Percentiles rank a stretch among this genome's conserved stretches.
Conservation (phyloP, 1,140 invertebrate genomes). For the Hyposmocoma kahamanoa region DNA sequence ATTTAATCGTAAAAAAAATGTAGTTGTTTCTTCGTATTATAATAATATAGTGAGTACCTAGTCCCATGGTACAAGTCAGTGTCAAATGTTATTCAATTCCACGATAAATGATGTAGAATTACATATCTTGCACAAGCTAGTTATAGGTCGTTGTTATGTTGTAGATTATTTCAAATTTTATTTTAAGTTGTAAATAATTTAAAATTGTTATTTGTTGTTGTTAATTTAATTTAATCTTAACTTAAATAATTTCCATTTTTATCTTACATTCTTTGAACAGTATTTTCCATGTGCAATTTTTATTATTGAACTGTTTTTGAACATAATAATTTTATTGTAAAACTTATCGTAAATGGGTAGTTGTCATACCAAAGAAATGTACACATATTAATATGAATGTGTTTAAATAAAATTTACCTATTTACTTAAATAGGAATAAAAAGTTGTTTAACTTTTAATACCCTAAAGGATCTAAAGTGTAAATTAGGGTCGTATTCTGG, state of each 20-base stretch:
- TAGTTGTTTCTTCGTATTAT: too few species aligned
- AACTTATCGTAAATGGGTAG: slow-evolving; percentile 36
- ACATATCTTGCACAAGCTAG: slow-evolving; percentile 23
- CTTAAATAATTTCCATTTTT: slow-evolving; percentile 6
- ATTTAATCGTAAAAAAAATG: too few species aligned
- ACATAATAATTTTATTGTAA: slow-evolving; percentile 17
- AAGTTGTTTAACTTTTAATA: too few species aligned
- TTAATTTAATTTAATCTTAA: neutral
- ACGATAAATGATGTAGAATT: too few species aligned
- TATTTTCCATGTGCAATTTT: slow-evolving; percentile 66
- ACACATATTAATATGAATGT: slow-evolving; percentile 43
- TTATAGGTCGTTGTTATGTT: slow-evolving; percentile 36
- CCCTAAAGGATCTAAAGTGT: too few species aligned
- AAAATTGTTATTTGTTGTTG: slow-evolving; percentile 47
- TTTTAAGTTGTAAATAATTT: slow-evolving; percentile 62
- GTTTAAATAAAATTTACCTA: slow-evolving; percentile 65
- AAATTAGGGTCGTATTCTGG: too few species aligned
- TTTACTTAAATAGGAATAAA: too few species aligned
- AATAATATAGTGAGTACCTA: too few species aligned
- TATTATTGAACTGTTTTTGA: slow-evolving; percentile 31
- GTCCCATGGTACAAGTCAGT: too few species aligned
- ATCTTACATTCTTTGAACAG: slow-evolving; percentile 31
- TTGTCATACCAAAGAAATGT: slow-evolving; percentile 61
- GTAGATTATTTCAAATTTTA: slow-evolving; percentile 45
- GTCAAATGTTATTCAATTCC: too few species aligned